Conservation (phyloP, 2,797 vertebrate species). For the Nyctibius grandis region DNA sequence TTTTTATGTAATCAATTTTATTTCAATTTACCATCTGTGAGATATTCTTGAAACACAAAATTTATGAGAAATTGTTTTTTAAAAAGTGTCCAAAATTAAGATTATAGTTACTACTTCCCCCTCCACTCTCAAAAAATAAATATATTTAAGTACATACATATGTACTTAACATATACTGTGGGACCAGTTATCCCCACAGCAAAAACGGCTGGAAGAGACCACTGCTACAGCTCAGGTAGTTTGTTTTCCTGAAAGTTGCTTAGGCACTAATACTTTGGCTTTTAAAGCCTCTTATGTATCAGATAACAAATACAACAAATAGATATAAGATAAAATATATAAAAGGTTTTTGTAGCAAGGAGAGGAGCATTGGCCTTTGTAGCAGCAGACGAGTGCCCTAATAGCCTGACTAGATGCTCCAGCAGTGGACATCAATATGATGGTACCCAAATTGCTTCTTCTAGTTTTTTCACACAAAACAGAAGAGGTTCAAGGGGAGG, state of each 20-base stretch:
- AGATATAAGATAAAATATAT: neutral
- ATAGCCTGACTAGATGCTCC: neutral
- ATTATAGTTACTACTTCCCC: neutral
- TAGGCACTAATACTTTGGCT: neutral
- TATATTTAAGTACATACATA: neutral
- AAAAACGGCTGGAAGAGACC: neutral
- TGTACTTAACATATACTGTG: neutral
- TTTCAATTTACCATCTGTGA: neutral
- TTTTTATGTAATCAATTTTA: neutral
- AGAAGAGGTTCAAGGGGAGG: neutral
- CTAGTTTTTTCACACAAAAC: neutral
- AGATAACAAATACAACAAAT: neutral
- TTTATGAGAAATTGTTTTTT: neutral
- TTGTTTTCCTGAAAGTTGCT: neutral
- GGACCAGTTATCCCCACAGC: neutral
- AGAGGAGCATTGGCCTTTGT: neutral
- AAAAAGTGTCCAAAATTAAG: neutral
- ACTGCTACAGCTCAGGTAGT: neutral
- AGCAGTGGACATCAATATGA: neutral
- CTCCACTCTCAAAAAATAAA: neutral
- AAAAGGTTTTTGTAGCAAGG: neutral
- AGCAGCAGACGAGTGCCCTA: neutral
- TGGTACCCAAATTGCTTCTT: neutral
- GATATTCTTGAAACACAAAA: neutral
- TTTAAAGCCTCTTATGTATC: neutral